A percentile compares a stretch with the other conserved stretches of the same genome.
Conservation (phyloP, 2,888 invertebrate species). For the Hermaeophaga mercurialis region DNA sequence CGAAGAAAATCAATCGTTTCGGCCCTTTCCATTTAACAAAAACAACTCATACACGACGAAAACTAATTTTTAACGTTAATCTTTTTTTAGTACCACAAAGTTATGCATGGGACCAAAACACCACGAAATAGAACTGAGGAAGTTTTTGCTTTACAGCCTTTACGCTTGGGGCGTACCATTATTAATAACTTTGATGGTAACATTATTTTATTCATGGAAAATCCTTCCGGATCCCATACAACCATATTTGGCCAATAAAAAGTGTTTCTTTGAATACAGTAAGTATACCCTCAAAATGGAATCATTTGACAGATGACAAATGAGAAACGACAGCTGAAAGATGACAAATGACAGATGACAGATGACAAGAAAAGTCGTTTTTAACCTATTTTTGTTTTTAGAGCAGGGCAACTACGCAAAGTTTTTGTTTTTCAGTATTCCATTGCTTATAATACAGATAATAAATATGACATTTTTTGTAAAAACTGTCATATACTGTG, state of each 20-base stretch:
- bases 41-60: too few species aligned
- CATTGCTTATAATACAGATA: conserved; percentile 67
- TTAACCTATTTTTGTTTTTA: conserved; percentile 24
- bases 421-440: conserved; percentile 51
- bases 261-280: conserved; percentile 70
- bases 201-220: conserved; percentile 61
- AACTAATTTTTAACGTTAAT: background rate
- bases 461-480: conserved; percentile 71
- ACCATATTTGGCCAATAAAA: conserved; percentile 63
- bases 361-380: too few species aligned
- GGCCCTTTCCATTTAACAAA: too few species aligned
- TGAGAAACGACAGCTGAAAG: too few species aligned
- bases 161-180: conserved; percentile 75
- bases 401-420: conserved; percentile 43
- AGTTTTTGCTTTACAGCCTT: conserved; percentile 69
- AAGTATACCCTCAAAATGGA: conserved; percentile 26
- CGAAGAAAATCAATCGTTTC: too few species aligned
- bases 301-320: background rate
- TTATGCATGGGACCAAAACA: conserved; percentile 54
- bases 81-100: conserved; percentile 35
- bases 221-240: conserved; percentile 59
- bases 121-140: conserved; percentile 60
- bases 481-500: conserved; percentile 72
- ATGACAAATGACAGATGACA: too few species aligned
- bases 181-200: conserved; percentile 62